Percentiles rank a stretch among this genome's conserved stretches.
These are phyloP conservation scores for Sarcophaga caerulescens DNA, from an alignment of 2,888 invertebrate genomes.

Conservation along the genomic window DNA sequence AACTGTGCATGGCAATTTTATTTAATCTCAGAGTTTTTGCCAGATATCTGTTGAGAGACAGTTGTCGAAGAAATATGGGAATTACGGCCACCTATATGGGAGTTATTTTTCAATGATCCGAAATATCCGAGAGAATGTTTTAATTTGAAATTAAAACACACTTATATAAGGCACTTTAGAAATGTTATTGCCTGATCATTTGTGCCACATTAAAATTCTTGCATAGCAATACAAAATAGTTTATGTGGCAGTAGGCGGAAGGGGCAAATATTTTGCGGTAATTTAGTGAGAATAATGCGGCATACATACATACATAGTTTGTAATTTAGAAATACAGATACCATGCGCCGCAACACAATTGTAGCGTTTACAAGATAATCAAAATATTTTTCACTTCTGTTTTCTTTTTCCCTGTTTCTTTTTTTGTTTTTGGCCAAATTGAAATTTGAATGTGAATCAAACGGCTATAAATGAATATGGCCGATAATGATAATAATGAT, in stretches of 20 bases:
- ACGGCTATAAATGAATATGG: background rate
- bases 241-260: background rate
- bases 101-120: too few relatives aligned
- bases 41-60: too few relatives aligned
- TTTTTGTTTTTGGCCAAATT: conserved; percentile 1
- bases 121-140: too few relatives aligned
- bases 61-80: too few relatives aligned
- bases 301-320: too few relatives aligned
- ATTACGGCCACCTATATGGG: too few relatives aligned
- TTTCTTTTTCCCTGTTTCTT: conserved; percentile 4
- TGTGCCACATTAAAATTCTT: background rate
- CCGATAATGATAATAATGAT: conserved; percentile 13
- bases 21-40: too few relatives aligned
- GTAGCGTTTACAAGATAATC: conserved; percentile 57
- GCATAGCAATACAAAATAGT: background rate
- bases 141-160: too few relatives aligned
- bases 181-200: background rate
- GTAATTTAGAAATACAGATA: conserved; percentile 10
- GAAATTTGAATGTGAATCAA: conserved; percentile 28
- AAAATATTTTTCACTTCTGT: conserved; percentile 58
- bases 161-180: background rate
- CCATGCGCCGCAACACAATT: conserved; percentile 34
- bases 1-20: too few relatives aligned
- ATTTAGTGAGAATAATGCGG: background rate
- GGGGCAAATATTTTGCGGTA: conserved; percentile 3